A percentile compares a stretch with the other conserved stretches of the same genome.
These are phyloP conservation scores for Phyllotreta cruciferae DNA, from an alignment of 2,888 invertebrate genomes.

Conservation along the genomic window DNA sequence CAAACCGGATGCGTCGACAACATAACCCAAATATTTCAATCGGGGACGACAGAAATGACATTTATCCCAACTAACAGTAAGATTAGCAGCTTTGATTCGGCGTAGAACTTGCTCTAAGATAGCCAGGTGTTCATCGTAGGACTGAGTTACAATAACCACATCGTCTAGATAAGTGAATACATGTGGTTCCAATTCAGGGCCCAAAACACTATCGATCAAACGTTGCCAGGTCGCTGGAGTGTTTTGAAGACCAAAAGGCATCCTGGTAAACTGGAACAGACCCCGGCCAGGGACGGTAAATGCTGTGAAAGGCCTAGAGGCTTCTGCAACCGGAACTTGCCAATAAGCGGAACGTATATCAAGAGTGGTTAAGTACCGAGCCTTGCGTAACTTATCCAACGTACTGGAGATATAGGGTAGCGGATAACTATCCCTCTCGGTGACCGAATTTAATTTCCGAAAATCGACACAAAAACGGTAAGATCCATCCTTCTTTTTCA, in stretches of 20 bases:
- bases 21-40: constrained; percentile 40
- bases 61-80: constrained; percentile 39
- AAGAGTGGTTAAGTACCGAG: constrained; percentile 23
- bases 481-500: too few species aligned
- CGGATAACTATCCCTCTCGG: constrained; percentile 30
- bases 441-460: constrained; percentile 40
- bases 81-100: constrained; percentile 37
- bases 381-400: constrained; percentile 14
- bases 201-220: constrained; percentile 41
- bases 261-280: constrained; percentile 38
- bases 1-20: constrained; percentile 33
- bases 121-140: constrained; percentile 37
- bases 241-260: constrained; percentile 30
- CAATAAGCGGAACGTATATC: constrained; percentile 34
- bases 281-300: constrained; percentile 18
- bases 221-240: constrained; percentile 46
- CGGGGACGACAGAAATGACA: constrained; percentile 35
- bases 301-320: background rate
- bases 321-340: constrained; percentile 20
- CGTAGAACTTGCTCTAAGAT: constrained; percentile 40
- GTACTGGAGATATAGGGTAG: constrained; percentile 25
- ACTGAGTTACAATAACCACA: constrained; percentile 39
- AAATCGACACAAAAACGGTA: too few species aligned
- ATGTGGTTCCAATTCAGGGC: constrained; percentile 40
- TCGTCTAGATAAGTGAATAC: constrained; percentile 46